A percentile compares a stretch with the other conserved stretches of the same genome.
These are phyloP conservation scores for Trichogramma evanescens DNA, from an alignment of 2,888 invertebrate genomes.

Conservation along the genomic window DNA sequence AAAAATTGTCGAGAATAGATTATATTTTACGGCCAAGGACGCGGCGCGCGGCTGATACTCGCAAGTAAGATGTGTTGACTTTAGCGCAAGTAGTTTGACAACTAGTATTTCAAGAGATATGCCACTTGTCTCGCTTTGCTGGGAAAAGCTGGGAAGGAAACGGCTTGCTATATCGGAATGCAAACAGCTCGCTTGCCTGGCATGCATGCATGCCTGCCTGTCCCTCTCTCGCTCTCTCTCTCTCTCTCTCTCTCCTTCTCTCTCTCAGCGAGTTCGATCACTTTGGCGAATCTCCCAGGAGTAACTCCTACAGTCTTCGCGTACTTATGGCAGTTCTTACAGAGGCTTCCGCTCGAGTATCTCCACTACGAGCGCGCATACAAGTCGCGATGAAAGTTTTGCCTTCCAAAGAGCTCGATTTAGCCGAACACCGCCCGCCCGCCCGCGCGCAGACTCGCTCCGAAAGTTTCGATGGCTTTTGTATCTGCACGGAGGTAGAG, in stretches of 20 bases:
- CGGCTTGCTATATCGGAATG: conserved; percentile 31
- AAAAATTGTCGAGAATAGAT: no score
- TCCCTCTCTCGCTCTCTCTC: neutral
- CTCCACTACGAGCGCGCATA: conserved; percentile 3
- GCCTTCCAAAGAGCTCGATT: neutral
- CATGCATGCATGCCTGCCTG: neutral
- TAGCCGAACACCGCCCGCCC: no score
- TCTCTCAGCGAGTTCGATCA: conserved; percentile 13
- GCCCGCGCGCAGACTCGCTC: neutral
- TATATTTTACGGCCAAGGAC: no score
- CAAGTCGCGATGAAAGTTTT: conserved; percentile 13
- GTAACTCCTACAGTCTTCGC: neutral
- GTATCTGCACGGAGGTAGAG: conserved; percentile 5
- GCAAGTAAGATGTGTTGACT: no score
- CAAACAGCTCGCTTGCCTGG: conserved; percentile 26
- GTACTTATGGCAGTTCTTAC: neutral
- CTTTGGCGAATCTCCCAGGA: conserved; percentile 13
- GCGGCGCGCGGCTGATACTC: no score
- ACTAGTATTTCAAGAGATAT: no score
- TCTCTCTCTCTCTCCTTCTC: neutral
- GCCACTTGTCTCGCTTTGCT: no score
- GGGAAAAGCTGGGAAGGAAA: conserved; percentile 19
- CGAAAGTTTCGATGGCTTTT: conserved; percentile 19
- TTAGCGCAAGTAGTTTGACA: no score
- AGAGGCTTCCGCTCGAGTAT: conserved; percentile 1